These are phyloP conservation scores for Percopsis omiscomaycus DNA, from an alignment of 2,797 vertebrate species.

Conservation along the genomic window DNA sequence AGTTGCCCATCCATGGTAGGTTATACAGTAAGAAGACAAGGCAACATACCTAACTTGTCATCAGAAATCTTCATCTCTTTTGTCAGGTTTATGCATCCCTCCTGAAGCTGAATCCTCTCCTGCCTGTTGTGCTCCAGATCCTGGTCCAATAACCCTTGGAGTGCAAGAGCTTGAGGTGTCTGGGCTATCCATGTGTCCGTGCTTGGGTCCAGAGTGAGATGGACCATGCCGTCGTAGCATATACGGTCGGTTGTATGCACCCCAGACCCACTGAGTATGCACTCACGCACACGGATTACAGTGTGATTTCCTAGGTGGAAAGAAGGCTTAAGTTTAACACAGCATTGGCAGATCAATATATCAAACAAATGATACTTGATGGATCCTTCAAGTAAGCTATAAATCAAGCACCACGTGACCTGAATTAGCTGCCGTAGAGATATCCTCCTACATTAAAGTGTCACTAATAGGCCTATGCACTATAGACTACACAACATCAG, in stretches of 20 bases:
- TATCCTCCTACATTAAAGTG: too few relatives aligned
- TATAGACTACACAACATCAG: too few relatives aligned
- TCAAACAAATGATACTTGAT: too few relatives aligned
- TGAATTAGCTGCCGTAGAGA: too few relatives aligned
- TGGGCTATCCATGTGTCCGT: constrained; percentile 57
- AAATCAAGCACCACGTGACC: too few relatives aligned
- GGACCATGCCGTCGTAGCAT: constrained; percentile 56
- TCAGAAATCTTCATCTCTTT: constrained; percentile 47
- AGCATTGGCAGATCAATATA: too few relatives aligned
- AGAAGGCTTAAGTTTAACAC: background rate
- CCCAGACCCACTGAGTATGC: constrained; percentile 57
- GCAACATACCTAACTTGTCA: constrained; percentile 43
- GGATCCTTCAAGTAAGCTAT: too few relatives aligned
- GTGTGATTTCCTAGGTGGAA: constrained; percentile 50
- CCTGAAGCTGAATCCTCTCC: constrained; percentile 50
- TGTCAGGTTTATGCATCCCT: constrained; percentile 63
- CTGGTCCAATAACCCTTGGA: constrained; percentile 55
- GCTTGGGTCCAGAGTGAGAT: constrained; percentile 54
- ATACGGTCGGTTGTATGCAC: constrained; percentile 60
- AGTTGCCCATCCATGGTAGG: too few relatives aligned
- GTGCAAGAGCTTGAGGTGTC: constrained; percentile 35
- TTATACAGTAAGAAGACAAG: too few relatives aligned
- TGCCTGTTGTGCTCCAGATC: constrained; percentile 18
- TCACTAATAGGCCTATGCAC: too few relatives aligned
- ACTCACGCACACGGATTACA: constrained; percentile 61